Evolutionary conservation across 2,888 invertebrate genomes (phyloP).

Genomic region (Exephanes ischioxanthus): DNA sequence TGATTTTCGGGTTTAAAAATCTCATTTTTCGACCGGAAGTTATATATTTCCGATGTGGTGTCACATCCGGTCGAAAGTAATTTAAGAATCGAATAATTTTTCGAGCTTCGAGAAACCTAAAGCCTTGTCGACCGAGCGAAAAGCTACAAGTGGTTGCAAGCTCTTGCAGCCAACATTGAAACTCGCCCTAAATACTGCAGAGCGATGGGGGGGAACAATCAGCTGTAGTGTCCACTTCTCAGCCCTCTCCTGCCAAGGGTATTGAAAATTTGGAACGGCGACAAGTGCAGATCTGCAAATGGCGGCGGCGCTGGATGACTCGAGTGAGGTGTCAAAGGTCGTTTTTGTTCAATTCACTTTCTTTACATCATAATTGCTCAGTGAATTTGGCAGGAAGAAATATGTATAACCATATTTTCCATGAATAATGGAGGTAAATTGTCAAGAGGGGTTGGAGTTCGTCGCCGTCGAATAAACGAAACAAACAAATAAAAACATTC

Average conservation of each 20-base stretch:
- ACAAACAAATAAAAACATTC: neutral
- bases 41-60: no score
- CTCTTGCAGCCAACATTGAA: neutral
- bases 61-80: neutral
- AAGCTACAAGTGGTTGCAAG: neutral
- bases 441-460: neutral
- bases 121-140: neutral
- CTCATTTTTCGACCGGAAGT: no score
- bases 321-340: slow-evolving; percentile 82
- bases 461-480: slow-evolving; percentile 45
- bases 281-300: neutral
- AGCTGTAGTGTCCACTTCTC: neutral
- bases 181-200: neutral
- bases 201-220: neutral
- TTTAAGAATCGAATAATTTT: neutral
- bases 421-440: slow-evolving; percentile 62
- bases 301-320: slow-evolving; percentile 80
- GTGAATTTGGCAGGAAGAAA: slow-evolving; percentile 44
- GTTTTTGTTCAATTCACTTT: slow-evolving; percentile 57
- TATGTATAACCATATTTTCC: slow-evolving; percentile 58
- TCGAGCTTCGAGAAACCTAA: neutral
- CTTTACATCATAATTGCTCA: neutral
- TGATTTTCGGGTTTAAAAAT: no score
- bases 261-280: neutral
- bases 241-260: neutral